Base-by-base conservation (phyloP, 2,113 vertebrate species). In the Perca fluviatilis region DNA sequence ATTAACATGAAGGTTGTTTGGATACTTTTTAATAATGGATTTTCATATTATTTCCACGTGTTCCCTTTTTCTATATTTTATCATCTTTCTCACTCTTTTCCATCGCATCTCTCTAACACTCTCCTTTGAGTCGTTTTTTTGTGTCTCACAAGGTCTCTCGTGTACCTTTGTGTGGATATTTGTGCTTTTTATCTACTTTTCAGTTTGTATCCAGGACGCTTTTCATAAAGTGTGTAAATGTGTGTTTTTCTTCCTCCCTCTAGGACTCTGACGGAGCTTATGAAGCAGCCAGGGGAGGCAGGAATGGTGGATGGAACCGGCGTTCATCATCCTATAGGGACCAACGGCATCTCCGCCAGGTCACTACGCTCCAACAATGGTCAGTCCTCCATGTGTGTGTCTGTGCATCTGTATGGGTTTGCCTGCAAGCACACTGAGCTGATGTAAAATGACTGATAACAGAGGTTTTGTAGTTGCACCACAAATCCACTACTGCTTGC, bases 281-380 rank as follows among this genome's bases (percentile, higher is more conserved):
- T 95, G 86, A 96, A 96, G 86, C 95, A 95, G 92, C 95, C 95
- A 0, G 94, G 94, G 9, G 95, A 95, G 77, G 87, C 84, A 1
- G 94, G 92, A 40, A 71, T 78, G 0, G 83, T 92, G 80, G 95
- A 95, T 62, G 93, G 94, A 77, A 74, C 88, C 2, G 94, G 91
- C n/a, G 87, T 91, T 75, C 94, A 95, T 89, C 94, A 95, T 77
- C 94, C 94, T 0, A 92, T 94, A 13, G 94, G 95, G 49, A 94
- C 93, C 57, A 96, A 96, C 5, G 95, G 95, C 66, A 95, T 96
- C 77, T 91, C 95, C 0, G 93, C 89, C 73, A 88, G 93, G 49
- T 79, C 91, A 0, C 91, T 95, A 21, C 94, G 95, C 79, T 92
- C 94, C 88, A 95, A 93, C 89, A 95, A 94, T 0, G 95, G 95